These are phyloP conservation scores for Netelia inedita DNA, from an alignment of 2,888 invertebrate species.

Conservation along the genomic window DNA sequence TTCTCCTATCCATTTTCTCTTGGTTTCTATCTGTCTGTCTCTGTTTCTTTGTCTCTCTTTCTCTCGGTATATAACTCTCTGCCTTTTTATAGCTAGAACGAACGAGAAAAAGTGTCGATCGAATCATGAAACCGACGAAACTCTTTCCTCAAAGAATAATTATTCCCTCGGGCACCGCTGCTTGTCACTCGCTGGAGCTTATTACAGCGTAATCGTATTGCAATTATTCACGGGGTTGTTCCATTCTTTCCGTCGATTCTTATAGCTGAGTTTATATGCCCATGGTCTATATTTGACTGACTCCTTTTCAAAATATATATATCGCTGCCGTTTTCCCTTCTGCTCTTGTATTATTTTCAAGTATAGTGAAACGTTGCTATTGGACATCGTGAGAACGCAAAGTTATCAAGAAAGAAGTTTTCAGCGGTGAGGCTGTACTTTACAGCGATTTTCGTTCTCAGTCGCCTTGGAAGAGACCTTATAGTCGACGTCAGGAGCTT, in stretches of 20 bases:
- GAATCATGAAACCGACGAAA: conserved; percentile 20
- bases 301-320: not conserved
- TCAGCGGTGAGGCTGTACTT: not conserved
- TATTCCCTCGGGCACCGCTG: conserved; percentile 28
- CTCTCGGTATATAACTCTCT: not conserved
- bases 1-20: conserved; percentile 9
- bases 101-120: conserved; percentile 5
- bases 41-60: not conserved
- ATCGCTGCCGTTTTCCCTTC: not conserved
- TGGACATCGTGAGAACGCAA: not conserved
- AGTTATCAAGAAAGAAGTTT: conserved; percentile 28
- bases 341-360: conserved; percentile 15
- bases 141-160: conserved; percentile 13
- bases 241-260: conserved; percentile 6
- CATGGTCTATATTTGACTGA: not conserved
- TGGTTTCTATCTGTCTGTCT: not conserved
- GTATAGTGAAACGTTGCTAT: not conserved
- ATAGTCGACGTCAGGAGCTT: conserved; percentile 27
- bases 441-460: conserved; percentile 26
- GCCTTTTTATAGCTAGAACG: not conserved
- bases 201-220: conserved; percentile 17
- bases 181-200: not conserved
- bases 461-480: conserved; percentile 32
- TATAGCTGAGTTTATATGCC: conserved; percentile 13
- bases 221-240: conserved; percentile 11